These are phyloP conservation scores for Callimorpha dominula DNA, from an alignment of 2,888 invertebrate genomes.

Conservation along the genomic window DNA sequence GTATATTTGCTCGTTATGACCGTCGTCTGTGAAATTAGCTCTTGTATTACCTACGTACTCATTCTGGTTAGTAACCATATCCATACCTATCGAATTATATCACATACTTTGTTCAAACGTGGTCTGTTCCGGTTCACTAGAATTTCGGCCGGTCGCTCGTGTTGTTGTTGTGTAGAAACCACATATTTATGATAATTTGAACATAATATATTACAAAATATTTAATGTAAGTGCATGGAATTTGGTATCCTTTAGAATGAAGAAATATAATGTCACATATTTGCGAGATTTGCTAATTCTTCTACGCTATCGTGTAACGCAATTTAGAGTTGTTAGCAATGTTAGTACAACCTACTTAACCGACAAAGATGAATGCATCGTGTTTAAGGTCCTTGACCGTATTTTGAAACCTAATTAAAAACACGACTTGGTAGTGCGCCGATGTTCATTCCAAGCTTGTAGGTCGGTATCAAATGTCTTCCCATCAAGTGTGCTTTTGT, in stretches of 20 bases:
- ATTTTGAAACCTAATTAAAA: conserved; percentile 61
- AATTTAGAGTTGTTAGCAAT: conserved; percentile 40
- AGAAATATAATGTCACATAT: conserved; percentile 24
- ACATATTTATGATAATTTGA: conserved; percentile 65
- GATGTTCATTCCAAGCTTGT: conserved; percentile 60
- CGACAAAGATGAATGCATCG: conserved; percentile 51
- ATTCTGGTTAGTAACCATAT: conserved; percentile 57
- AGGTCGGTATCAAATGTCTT: conserved; percentile 72
- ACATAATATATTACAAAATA: conserved; percentile 22
- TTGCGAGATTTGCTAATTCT: conserved; percentile 24
- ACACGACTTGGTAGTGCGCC: conserved; percentile 63
- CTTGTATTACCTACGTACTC: conserved; percentile 60
- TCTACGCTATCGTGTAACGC: conserved; percentile 22
- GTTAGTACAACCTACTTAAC: conserved; percentile 62
- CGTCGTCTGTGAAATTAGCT: conserved; percentile 70
- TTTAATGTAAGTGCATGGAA: conserved; percentile 24
- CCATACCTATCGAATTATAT: conserved; percentile 50
- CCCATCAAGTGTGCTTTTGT: conserved; percentile 72
- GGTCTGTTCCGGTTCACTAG: conserved; percentile 64
- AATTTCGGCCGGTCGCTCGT: conserved; percentile 54
- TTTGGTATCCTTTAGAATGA: conserved; percentile 23
- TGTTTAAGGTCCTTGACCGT: conserved; percentile 72
- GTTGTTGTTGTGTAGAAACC: conserved; percentile 60
- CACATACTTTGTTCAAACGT: conserved; percentile 52
- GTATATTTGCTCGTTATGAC: conserved; percentile 69